Conservation (phyloP, 1,140 invertebrate genomes). For the Drosophila lacteicornis region DNA sequence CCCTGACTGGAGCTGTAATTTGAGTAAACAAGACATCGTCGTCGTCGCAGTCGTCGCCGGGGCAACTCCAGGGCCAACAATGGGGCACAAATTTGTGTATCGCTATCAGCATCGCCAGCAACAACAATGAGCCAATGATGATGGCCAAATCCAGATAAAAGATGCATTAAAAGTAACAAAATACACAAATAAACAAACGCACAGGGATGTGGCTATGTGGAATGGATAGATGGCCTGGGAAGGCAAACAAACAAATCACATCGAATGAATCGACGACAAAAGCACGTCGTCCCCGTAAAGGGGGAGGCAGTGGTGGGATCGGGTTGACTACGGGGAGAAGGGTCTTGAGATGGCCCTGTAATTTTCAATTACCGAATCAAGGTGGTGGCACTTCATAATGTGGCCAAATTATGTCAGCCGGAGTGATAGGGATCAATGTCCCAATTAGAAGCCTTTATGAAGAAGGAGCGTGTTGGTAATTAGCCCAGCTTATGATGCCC, state of each 20-base stretch:
- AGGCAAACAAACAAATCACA: slow-evolving; percentile 80
- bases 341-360: slow-evolving; percentile 56
- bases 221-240: slow-evolving; percentile 9
- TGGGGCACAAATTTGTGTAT: slow-evolving; percentile 78
- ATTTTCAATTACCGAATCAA: slow-evolving; percentile 76
- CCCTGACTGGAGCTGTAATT: slow-evolving; percentile 67
- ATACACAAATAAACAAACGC: slow-evolving; percentile 81
- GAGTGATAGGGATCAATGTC: slow-evolving; percentile 60
- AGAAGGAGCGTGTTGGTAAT: slow-evolving; percentile 50
- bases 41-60: slow-evolving; percentile 34
- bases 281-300: slow-evolving; percentile 33
- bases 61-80: slow-evolving; percentile 63
- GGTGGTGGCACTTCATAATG: slow-evolving; percentile 68
- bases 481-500: slow-evolving; percentile 47
- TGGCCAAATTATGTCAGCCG: slow-evolving; percentile 69
- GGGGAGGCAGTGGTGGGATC: slow-evolving; percentile 21
- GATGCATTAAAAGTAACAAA: slow-evolving; percentile 83
- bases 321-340: slow-evolving; percentile 38
- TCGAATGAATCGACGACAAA: slow-evolving; percentile 64
- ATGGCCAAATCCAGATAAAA: slow-evolving; percentile 82
- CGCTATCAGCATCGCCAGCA: slow-evolving; percentile 57
- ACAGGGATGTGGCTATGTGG: slow-evolving; percentile 36
- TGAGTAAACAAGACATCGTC: slow-evolving; percentile 75
- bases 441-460: slow-evolving; percentile 67
- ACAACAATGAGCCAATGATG: slow-evolving; percentile 62